phyloP scores from a whole-genome alignment of 2,888 invertebrate species.

The Sympetrum striolatum region DNA sequence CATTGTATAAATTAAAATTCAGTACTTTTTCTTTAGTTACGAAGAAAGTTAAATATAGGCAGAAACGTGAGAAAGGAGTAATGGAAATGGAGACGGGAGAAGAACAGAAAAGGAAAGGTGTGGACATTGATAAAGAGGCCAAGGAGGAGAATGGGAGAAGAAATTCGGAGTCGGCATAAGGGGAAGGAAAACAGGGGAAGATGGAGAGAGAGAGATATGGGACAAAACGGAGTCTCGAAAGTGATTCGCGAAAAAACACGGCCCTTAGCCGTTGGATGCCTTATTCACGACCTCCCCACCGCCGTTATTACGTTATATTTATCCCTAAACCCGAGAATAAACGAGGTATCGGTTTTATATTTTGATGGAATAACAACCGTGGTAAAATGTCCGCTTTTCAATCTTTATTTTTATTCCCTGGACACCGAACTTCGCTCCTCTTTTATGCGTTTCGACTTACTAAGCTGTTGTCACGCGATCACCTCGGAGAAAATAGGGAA shows the following conservation, averaged over 20 bases:
- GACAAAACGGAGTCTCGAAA: not conserved
- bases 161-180: not conserved
- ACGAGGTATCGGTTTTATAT: not conserved
- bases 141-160: not conserved
- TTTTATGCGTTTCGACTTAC: not conserved
- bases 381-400: not conserved
- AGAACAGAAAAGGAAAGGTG: too few species aligned
- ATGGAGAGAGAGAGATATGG: not conserved
- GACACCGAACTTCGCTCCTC: not conserved
- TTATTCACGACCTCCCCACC: not conserved
- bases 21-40: too few species aligned
- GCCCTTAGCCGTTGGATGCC: not conserved
- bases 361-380: not conserved
- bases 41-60: too few species aligned
- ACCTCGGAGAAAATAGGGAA: not conserved
- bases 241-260: not conserved
- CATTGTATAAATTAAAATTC: too few species aligned
- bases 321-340: not conserved
- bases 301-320: not conserved
- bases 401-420: not conserved
- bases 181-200: not conserved
- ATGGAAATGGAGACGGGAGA: too few species aligned
- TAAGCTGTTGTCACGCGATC: not conserved
- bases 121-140: not conserved
- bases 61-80: too few species aligned